phyloP scores from a whole-genome alignment of 2,113 vertebrate genomes.

The Tricholaema leucomelas region DNA sequence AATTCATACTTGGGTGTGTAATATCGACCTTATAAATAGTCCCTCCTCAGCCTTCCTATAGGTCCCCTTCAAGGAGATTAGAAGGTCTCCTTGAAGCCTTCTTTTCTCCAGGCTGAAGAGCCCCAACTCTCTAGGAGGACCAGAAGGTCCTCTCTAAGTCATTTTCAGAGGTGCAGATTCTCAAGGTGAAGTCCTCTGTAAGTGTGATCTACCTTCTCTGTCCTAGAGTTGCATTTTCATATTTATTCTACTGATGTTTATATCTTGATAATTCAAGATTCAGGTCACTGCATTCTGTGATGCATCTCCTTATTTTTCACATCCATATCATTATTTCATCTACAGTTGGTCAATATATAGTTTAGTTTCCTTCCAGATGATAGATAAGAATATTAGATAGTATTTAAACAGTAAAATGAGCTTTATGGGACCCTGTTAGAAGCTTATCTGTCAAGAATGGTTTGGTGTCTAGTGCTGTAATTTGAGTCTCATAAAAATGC shows the following conservation, averaged over 20 bases:
- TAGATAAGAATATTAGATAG: not conserved
- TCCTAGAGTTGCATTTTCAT: not conserved
- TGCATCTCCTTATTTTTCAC: not conserved
- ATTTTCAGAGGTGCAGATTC: not conserved
- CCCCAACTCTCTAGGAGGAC: too few species aligned
- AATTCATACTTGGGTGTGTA: not conserved
- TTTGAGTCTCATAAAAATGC: not conserved
- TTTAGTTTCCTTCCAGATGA: not conserved
- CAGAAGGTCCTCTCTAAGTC: not conserved
- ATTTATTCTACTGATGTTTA: not conserved
- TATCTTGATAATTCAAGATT: not conserved
- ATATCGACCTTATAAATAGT: too few species aligned
- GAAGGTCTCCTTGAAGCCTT: too few species aligned
- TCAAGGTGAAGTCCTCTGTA: not conserved
- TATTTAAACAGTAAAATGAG: not conserved
- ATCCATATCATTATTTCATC: not conserved
- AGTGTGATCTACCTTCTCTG: not conserved
- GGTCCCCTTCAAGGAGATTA: too few species aligned
- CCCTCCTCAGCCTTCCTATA: too few species aligned
- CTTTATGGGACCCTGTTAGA: not conserved
- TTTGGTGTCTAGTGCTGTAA: not conserved
- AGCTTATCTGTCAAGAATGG: not conserved
- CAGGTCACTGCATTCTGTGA: not conserved
- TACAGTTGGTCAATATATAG: not conserved
- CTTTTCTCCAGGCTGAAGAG: too few species aligned